Evolutionary conservation across 2,113 vertebrate species (phyloP), one percentile per base, ranked within the genome.

Genomic region (Spermophilus dauricus): DNA sequence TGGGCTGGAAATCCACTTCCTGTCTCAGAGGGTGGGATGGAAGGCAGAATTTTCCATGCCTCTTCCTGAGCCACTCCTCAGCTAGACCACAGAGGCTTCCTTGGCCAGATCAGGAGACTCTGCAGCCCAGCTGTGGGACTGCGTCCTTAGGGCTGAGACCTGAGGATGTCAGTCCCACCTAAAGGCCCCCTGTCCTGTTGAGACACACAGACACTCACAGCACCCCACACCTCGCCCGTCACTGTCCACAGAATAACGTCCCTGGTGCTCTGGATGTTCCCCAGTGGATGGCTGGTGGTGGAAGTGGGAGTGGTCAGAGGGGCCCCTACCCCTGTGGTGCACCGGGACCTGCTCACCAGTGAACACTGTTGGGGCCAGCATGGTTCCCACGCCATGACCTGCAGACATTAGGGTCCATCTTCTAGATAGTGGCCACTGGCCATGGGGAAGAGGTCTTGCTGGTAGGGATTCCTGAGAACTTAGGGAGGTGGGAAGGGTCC

Each of bases 401-500:
- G 24, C 9, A 30, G 13, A 4, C 1, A 0, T 18, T 9, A 34
- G 10, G 10, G 8, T 24, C 51, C 83, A 9, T 30, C 2, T 28
- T 61, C 12, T 22, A 4, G n/a, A 3, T 0, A 1, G 20, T 2
- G 37, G 72, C 72, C 26, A 20, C 17, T 4, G 28, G 8, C 20
- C 32, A 0, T 8, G 5, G 11, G 6, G 70, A 81, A 32, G 3
- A 48, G n/a, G 28, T 22, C 84, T 82, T 4, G 4, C 34, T 76
- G 67, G 56, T 4, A 20, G 32, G 0, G 65, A 37, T 58, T 53
- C 53, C 39, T 34, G 32, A 26, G 51, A 28, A 45, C 45, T 85
- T 8, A 12, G 58, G 3, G 0, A 13, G n/a, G 8, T 42, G 51
- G 10, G n/a, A 58, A 22, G 22, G 11, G 2, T 9, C 75, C 51